Conservation (phyloP, 2,888 invertebrate genomes). For the Hyposoter dolosus region DNA sequence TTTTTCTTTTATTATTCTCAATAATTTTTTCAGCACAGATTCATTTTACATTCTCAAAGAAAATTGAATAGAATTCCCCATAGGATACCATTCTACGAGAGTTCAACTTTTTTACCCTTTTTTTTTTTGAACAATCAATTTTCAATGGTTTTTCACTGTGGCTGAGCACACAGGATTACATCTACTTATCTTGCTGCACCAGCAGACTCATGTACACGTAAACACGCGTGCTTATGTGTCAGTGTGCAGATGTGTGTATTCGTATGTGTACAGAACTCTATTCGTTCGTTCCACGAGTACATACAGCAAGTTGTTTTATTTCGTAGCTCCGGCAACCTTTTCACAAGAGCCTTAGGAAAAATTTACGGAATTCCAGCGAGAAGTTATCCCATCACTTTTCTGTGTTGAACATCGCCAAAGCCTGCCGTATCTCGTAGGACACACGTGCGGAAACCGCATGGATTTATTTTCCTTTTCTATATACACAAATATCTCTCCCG, state of each 20-base stretch:
- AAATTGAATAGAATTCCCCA: neutral
- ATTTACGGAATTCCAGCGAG: slow-evolving; percentile 52
- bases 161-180: slow-evolving; percentile 48
- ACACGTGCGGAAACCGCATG: slow-evolving; percentile 54
- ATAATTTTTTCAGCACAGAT: neutral
- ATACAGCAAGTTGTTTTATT: slow-evolving; percentile 39
- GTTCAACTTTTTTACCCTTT: slow-evolving; percentile 10
- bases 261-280: neutral
- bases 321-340: slow-evolving; percentile 18
- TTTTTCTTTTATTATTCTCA: no score
- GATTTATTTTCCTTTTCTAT: slow-evolving; percentile 43
- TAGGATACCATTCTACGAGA: neutral
- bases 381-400: slow-evolving; percentile 59
- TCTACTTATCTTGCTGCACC: slow-evolving; percentile 46
- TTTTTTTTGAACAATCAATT: slow-evolving; percentile 68
- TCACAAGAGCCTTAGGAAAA: slow-evolving; percentile 40
- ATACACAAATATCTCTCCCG: slow-evolving; percentile 15
- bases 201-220: neutral
- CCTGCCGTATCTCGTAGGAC: slow-evolving; percentile 53
- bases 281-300: slow-evolving; percentile 27
- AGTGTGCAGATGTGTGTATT: neutral
- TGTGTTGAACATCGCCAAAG: slow-evolving; percentile 56
- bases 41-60: neutral
- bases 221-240: neutral
- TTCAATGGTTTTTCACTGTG: slow-evolving; percentile 60